A percentile compares a stretch with the other conserved stretches of the same genome.
These are phyloP conservation scores for Erpornis zantholeuca DNA, from an alignment of 2,113 vertebrate species.

Conservation along the genomic window DNA sequence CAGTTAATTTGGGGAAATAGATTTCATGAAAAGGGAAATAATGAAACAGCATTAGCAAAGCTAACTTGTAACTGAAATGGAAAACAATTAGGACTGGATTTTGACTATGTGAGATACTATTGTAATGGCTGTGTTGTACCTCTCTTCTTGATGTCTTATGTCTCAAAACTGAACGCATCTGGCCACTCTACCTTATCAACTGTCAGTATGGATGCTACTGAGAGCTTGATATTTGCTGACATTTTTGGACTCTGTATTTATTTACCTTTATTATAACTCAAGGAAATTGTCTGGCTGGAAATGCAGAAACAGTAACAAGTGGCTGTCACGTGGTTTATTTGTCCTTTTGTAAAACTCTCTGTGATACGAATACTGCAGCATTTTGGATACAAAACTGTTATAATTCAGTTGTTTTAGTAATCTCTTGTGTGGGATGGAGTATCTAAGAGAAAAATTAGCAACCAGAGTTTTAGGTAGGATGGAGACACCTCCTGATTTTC, in stretches of 20 bases:
- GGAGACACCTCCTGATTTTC: background rate
- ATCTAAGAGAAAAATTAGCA: background rate
- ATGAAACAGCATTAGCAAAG: background rate
- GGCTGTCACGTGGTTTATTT: background rate
- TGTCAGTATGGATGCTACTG: fast-evolving
- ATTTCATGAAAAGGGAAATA: background rate
- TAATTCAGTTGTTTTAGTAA: background rate
- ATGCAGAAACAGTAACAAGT: background rate
- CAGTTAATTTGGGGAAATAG: background rate
- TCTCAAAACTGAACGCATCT: background rate
- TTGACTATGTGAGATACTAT: background rate
- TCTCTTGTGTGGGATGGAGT: background rate
- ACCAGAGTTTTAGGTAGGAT: background rate
- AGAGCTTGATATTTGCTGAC: background rate
- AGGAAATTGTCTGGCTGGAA: background rate
- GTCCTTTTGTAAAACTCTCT: background rate
- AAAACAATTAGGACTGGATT: background rate
- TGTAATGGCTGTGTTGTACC: background rate
- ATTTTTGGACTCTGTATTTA: background rate
- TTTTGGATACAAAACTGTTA: background rate
- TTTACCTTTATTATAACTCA: background rate
- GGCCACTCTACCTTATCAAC: background rate
- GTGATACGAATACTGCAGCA: background rate
- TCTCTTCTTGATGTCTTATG: background rate
- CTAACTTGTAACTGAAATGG: background rate